Evolutionary conservation across 2,113 vertebrate genomes (phyloP).

Genomic region (Hippocampus zosterae): DNA sequence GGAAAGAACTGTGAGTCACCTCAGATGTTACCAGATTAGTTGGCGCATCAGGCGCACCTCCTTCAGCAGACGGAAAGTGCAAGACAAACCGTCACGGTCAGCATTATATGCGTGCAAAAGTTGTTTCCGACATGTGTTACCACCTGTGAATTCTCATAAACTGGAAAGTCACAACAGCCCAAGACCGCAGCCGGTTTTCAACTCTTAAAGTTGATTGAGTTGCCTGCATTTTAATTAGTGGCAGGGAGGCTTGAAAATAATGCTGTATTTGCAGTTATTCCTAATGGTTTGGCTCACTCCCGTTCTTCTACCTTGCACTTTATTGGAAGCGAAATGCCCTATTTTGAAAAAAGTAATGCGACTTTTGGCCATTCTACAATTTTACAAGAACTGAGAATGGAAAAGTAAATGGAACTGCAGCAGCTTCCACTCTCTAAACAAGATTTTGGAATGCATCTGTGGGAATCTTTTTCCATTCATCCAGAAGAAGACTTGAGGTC

Average conservation of each 20-base stretch:
- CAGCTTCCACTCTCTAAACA: not conserved
- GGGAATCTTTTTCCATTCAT: not conserved
- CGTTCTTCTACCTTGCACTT: not conserved
- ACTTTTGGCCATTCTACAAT: not conserved
- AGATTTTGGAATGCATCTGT: not conserved
- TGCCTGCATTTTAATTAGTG: not conserved
- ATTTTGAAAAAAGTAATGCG: not conserved
- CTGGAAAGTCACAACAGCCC: slow-evolving; percentile 12
- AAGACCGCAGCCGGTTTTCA: slow-evolving; percentile 14
- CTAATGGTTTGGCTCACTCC: slow-evolving; percentile 9
- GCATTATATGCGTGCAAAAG: not conserved
- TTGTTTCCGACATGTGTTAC: not conserved
- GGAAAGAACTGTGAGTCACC: slow-evolving; percentile 85
- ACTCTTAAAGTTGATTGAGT: slow-evolving; percentile 23
- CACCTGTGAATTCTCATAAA: not conserved
- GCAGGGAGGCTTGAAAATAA: slow-evolving; percentile 7
- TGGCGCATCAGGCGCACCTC: slow-evolving; percentile 69
- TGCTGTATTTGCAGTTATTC: slow-evolving; percentile 17
- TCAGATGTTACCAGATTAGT: slow-evolving; percentile 89
- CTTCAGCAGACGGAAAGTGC: slow-evolving; percentile 33
- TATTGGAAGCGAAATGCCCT: not conserved
- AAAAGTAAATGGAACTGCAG: not conserved
- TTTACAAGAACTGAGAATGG: not conserved
- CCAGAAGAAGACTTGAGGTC: not conserved
- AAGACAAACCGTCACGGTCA: not conserved